Conservation (phyloP, 2,888 invertebrate species). For the Cephus nigrinus region DNA sequence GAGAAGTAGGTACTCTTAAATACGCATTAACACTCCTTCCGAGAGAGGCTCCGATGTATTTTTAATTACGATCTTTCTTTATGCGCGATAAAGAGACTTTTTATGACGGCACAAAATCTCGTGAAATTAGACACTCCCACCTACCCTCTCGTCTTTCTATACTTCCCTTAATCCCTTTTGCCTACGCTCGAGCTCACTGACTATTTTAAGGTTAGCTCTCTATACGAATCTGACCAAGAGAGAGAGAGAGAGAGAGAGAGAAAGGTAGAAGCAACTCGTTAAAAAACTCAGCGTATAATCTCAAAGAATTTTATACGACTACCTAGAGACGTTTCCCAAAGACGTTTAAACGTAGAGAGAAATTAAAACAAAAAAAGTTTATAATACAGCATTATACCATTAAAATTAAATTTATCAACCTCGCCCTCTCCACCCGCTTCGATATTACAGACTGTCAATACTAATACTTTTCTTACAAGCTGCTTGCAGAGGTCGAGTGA, state of each 20-base stretch:
- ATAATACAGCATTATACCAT: background rate
- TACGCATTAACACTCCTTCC: constrained; percentile 16
- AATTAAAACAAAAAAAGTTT: too few species aligned
- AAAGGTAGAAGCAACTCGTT: background rate
- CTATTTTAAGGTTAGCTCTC: background rate
- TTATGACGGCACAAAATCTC: constrained; percentile 9
- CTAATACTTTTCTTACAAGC: background rate
- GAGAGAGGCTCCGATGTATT: constrained; percentile 18
- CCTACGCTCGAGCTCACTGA: background rate
- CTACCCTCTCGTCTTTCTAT: background rate
- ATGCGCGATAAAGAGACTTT: constrained; percentile 30
- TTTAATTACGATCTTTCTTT: constrained; percentile 31
- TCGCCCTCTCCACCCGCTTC: background rate
- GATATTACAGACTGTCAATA: background rate
- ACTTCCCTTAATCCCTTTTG: background rate
- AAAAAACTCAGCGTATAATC: background rate
- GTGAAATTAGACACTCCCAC: background rate
- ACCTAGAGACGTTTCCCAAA: background rate
- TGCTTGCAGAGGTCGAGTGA: background rate
- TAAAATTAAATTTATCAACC: background rate
- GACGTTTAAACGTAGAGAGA: too few species aligned
- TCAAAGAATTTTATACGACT: background rate
- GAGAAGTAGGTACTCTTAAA: constrained; percentile 12
- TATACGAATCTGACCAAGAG: background rate
- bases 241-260: too few species aligned